phyloP scores from a whole-genome alignment of 2,113 vertebrate species.

The Chunga burmeisteri region DNA sequence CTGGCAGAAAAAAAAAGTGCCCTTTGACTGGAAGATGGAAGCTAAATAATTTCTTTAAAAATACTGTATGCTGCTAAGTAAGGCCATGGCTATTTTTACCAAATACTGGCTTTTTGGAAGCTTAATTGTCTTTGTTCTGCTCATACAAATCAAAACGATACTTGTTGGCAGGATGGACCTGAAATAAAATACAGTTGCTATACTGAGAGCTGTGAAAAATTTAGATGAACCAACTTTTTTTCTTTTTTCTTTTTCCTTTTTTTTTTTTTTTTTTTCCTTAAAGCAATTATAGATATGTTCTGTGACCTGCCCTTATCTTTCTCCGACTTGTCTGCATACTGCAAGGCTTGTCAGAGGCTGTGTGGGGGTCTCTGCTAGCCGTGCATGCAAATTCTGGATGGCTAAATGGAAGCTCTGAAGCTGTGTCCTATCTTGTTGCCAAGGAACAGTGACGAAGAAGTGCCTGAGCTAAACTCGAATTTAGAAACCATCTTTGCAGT shows the following conservation, averaged over 20 bases:
- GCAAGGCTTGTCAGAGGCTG: background rate
- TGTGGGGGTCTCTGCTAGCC: background rate
- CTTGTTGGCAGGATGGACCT: background rate
- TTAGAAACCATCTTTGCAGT: background rate
- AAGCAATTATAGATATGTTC: background rate
- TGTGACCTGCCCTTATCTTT: background rate
- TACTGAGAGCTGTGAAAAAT: slow-evolving; percentile 5
- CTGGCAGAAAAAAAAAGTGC: background rate
- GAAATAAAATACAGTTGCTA: slow-evolving; percentile 1
- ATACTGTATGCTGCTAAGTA: background rate
- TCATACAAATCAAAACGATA: slow-evolving; percentile 1
- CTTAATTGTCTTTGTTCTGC: slow-evolving; percentile 19
- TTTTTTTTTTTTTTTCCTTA: background rate
- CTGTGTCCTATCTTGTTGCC: slow-evolving; percentile 5
- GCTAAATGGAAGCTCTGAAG: background rate
- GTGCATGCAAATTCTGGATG: background rate
- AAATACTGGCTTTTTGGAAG: background rate
- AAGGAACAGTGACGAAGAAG: background rate
- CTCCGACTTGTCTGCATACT: background rate
- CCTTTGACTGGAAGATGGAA: background rate
- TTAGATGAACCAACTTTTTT: background rate
- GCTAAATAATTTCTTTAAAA: background rate
- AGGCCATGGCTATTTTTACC: background rate
- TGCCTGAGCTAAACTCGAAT: background rate
- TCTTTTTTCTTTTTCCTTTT: rapidly evolving